Evolutionary conservation across 2,113 vertebrate genomes (phyloP).

Genomic region (Lipotes vexillifer): DNA sequence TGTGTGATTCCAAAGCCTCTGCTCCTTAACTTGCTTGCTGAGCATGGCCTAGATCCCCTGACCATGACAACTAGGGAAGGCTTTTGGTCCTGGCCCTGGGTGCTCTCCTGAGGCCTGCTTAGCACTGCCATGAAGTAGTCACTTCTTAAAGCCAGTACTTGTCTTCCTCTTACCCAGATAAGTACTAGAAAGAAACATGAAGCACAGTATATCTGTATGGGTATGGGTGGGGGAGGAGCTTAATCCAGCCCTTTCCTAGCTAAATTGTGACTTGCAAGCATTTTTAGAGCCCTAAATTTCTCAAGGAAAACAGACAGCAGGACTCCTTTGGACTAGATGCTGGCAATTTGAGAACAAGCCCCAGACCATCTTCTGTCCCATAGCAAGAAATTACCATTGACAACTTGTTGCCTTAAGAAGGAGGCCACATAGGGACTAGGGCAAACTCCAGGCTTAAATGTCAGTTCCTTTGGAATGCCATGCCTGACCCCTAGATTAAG

Average conservation of each 20-base stretch:
- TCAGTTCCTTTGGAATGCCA: not conserved
- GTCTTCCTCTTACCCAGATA: not conserved
- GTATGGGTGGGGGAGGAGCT: not conserved
- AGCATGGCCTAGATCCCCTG: not conserved
- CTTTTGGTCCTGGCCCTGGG: not conserved
- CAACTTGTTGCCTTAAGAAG: not conserved
- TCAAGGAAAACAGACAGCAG: not conserved
- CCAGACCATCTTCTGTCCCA: not conserved
- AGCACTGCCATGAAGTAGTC: not conserved
- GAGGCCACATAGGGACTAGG: not conserved
- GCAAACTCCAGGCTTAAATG: not conserved
- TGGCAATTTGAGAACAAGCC: not conserved
- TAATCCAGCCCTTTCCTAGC: not conserved
- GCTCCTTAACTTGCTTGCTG: not conserved
- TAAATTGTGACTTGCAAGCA: not conserved
- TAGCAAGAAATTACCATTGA: not conserved
- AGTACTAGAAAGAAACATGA: not conserved
- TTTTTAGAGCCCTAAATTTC: not conserved
- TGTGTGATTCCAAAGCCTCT: not conserved
- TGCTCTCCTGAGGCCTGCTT: not conserved
- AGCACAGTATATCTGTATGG: not conserved
- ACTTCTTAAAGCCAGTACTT: not conserved
- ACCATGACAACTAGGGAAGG: not conserved
- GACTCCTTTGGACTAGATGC: not conserved
- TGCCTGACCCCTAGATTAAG: not conserved